phyloP scores from a whole-genome alignment of 2,888 invertebrate species.

The Hypsopygia costalis region DNA sequence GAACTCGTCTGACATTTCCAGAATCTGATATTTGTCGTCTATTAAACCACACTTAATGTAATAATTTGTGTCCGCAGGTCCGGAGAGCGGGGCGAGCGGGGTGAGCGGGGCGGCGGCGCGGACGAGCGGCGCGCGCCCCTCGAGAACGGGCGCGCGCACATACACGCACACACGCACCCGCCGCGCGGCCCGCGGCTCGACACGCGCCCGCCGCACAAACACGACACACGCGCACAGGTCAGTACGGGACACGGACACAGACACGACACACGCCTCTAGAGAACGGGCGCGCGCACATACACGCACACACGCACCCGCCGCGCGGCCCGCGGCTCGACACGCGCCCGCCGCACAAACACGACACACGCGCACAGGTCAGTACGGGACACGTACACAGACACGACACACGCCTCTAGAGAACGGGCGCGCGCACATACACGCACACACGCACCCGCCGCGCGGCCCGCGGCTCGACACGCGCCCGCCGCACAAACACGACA shows the following conservation, averaged over 20 bases:
- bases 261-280: slow-evolving; percentile 52
- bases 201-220: slow-evolving; percentile 16
- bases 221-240: slow-evolving; percentile 13
- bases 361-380: slow-evolving; percentile 13
- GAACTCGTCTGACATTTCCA: no score
- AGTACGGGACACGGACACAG: slow-evolving; percentile 17
- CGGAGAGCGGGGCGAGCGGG: slow-evolving; percentile 23
- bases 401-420: slow-evolving; percentile 59
- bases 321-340: slow-evolving; percentile 23
- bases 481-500: slow-evolving; percentile 16
- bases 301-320: slow-evolving; percentile 10
- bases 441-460: slow-evolving; percentile 10
- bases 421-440: slow-evolving; percentile 43
- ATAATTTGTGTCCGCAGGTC: slow-evolving; percentile 9
- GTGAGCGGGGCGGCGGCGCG: slow-evolving; percentile 13
- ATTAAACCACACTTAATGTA: no score
- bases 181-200: slow-evolving; percentile 26
- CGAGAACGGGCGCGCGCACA: slow-evolving; percentile 60
- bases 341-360: slow-evolving; percentile 17
- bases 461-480: slow-evolving; percentile 24
- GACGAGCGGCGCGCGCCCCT: slow-evolving; percentile 50
- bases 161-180: no score
- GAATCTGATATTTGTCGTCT: no score
- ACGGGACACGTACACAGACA: slow-evolving; percentile 22
- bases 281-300: slow-evolving; percentile 54